Evolutionary conservation across 2,113 vertebrate species (phyloP).

Genomic region (human): DNA sequence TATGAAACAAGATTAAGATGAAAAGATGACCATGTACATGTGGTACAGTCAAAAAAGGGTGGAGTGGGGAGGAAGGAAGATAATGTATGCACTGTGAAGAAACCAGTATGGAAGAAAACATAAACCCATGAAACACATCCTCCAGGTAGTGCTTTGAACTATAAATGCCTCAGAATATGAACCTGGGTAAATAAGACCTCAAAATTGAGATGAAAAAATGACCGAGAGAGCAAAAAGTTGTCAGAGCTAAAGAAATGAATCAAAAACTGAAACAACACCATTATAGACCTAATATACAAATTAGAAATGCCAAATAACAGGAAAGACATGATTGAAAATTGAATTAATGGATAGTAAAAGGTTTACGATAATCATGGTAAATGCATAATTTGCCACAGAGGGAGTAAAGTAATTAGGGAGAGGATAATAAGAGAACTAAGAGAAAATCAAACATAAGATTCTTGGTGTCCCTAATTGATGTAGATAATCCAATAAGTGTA

Average conservation of each 20-base stretch:
- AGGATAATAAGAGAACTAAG: constrained; percentile 34
- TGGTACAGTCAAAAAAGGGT: background rate
- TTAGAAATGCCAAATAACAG: constrained; percentile 53
- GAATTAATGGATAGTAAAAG: constrained; percentile 66
- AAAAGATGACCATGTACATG: background rate
- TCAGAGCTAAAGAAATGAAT: constrained; percentile 40
- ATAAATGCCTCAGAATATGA: constrained; percentile 4
- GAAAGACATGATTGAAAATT: constrained; percentile 63
- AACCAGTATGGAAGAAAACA: background rate
- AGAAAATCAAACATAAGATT: constrained; percentile 65
- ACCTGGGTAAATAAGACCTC: constrained; percentile 2
- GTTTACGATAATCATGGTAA: constrained; percentile 48
- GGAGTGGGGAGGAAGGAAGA: background rate
- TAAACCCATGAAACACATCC: background rate
- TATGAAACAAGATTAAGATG: background rate
- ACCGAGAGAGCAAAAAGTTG: background rate
- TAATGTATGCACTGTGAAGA: background rate
- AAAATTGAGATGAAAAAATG: background rate
- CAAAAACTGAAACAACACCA: constrained; percentile 2
- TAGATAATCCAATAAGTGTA: constrained; percentile 51
- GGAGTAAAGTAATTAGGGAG: constrained; percentile 52
- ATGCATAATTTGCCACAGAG: background rate
- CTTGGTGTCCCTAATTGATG: constrained; percentile 50
- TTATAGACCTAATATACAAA: constrained; percentile 37
- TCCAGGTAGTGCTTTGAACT: background rate